Conservation (phyloP, 2,113 vertebrate species). For the Alosa alosa region DNA sequence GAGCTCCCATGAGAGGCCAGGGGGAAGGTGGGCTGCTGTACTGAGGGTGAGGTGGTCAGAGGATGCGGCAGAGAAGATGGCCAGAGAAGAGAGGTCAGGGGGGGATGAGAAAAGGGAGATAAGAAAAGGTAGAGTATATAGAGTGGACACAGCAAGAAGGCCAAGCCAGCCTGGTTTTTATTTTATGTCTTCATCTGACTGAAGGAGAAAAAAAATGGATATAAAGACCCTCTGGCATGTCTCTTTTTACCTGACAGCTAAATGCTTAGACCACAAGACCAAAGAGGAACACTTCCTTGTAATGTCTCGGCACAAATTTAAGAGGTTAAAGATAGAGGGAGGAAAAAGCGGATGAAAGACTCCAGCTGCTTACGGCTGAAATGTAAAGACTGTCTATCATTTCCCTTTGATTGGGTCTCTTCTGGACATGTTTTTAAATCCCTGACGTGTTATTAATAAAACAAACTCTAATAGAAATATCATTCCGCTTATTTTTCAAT, state of each 20-base stretch:
- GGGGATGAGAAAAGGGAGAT: not conserved
- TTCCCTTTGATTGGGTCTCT: conserved; percentile 66
- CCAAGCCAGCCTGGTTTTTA: not conserved
- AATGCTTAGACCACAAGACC: conserved; percentile 20
- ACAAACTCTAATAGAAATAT: conserved; percentile 81
- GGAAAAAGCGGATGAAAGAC: conserved; percentile 49
- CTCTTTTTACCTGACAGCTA: conserved; percentile 23
- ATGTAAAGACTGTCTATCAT: conserved; percentile 63
- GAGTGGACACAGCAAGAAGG: not conserved
- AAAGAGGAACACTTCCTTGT: conserved; percentile 1
- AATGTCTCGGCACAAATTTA: conserved; percentile 26
- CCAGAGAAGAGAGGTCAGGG: not conserved
- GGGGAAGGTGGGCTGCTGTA: not conserved
- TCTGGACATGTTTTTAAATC: conserved; percentile 72
- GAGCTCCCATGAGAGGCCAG: not conserved
- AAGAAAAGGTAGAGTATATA: not conserved
- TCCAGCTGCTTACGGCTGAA: conserved; percentile 46
- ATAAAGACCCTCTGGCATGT: conserved; percentile 19
- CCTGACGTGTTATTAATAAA: conserved; percentile 79
- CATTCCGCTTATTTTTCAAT: conserved; percentile 81
- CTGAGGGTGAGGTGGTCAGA: not conserved
- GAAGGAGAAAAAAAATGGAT: not conserved
- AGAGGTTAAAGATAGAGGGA: conserved; percentile 29
- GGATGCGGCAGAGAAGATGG: not conserved
- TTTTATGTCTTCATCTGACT: not conserved